Evolutionary conservation across 2,113 vertebrate genomes (phyloP), one percentile per base, ranked within the genome.

Genomic region (Mastomys coucha): DNA sequence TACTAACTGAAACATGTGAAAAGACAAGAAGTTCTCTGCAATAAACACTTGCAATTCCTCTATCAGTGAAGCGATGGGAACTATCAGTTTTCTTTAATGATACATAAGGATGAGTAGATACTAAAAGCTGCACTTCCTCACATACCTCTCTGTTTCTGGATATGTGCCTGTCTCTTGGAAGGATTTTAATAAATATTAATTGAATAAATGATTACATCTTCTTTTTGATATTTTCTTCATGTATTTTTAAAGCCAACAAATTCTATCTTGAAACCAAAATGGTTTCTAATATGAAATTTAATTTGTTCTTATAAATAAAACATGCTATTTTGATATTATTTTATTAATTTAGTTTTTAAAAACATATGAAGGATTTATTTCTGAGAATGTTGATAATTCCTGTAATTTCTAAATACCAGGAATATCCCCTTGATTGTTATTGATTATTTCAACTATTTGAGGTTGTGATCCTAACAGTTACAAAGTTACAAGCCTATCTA

Each of bases 181-280:
- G 45, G 9, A 88, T 3, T 0, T 67, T 88, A 92, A 78, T 94
- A 93, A 95, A 86, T 95, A 93, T 93, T 86, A 96, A 95, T 81
- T 93, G 28, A 93, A 88, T 91, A 42, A 63, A 56, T 86, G 11
- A 89, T 94, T 78, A 60, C 39, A 53, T 85, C 90, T 96, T 91
- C 7, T 42, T 80, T 96, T 88, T 91, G 26, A 78, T 91, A 92
- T 49, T 93, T 53, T 94, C 36, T 81, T 82, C 42, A 63, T 91
- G 6, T 80, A 88, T 89, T 96, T 96, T 91, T 89, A 69, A 93
- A 95, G 17, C 51, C 89, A 81, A 81, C 19, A 90, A 94, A 45
- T 77, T 89, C 14, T 75, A 56, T 92, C 24, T 2, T 72, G 69
- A 88, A 94, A 69, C 8, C 17, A 91, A 84, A 45, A 91, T 94